Conservation (phyloP, 2,113 vertebrate species). For the Rhegmatorhina hoffmannsi region DNA sequence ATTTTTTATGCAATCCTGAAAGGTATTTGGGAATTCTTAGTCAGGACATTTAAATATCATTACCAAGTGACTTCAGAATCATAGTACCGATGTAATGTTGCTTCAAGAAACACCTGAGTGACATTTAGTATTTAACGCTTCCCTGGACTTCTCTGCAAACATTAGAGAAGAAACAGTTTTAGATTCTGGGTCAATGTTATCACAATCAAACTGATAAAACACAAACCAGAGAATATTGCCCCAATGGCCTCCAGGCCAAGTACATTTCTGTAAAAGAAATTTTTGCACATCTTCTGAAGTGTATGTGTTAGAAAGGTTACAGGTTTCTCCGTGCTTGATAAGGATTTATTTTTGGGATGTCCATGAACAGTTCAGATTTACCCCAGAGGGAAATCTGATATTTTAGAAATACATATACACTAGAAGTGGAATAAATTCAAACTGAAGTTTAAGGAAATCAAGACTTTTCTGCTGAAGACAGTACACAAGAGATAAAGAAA, state of each 20-base stretch:
- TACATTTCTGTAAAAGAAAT: not conserved
- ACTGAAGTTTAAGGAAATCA: not conserved
- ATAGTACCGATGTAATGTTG: rapidly evolving
- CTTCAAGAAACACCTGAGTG: not conserved
- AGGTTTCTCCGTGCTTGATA: not conserved
- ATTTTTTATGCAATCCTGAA: not conserved
- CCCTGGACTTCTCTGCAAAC: not conserved
- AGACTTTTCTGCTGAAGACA: not conserved
- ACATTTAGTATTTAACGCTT: not conserved
- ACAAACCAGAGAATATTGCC: not conserved
- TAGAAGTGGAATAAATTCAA: not conserved
- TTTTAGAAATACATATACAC: not conserved
- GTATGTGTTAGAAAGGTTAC: not conserved
- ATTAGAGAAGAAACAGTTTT: not conserved
- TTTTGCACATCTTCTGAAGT: not conserved
- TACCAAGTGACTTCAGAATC: not conserved
- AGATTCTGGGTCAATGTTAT: not conserved
- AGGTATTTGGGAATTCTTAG: not conserved
- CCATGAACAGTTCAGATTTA: not conserved
- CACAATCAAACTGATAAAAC: not conserved
- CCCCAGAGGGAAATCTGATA: not conserved
- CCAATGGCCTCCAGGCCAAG: not conserved
- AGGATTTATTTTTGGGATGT: not conserved
- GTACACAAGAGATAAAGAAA: not conserved
- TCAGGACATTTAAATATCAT: not conserved